Base-by-base conservation (phyloP, 2,888 invertebrate species). In the Axea sp. region DNA sequence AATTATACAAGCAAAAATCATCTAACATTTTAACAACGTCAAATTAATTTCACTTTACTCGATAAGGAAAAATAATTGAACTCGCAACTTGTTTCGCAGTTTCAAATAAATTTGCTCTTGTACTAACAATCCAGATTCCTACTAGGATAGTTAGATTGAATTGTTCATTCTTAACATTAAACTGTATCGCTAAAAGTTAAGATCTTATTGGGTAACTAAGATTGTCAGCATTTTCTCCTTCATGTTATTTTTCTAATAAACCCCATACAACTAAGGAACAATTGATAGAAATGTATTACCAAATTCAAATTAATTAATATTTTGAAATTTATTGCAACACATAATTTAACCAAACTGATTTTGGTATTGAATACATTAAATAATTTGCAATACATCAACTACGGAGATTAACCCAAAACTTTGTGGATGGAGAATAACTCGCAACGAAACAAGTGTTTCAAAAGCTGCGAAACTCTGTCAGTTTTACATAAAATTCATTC, bases 101-200 rank as follows among this genome's bases (percentile, higher is more conserved):
- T 8, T 28, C 4, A 8, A 8, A 28, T n/a, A 8, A 8, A 9
- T 8, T 9, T 9, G 19, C 4, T 19, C 19, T 4, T 2, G 28
- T 28, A 19, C 11, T 24, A 15, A 37, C 19, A 37, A 39, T 11
- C 15, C 8, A 3, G 14, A 19, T 33, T 30, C 19, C 30, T 41
- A 57, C 31, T 43, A 19, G 17, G 14, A 43, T 43, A 31, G 43
- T 57, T 57, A 41, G 43, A 57, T 57, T 28, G 14, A 8, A 28
- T 55, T 28, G 4, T 22, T 9, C 3, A 9, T 9, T 19, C 11
- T 9, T 22, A 19, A 26, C 11, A 12, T 6, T 28, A 37, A 35
- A 53, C 28, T 17, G 22, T 28, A 28, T 49, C 33, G 17, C 22
- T 33, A 33, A 14, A 3, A 53, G 53, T 12, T 19, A 6, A 28